Base-by-base conservation (phyloP, 2,888 invertebrate species). In the Trissolcus brochymenae region DNA sequence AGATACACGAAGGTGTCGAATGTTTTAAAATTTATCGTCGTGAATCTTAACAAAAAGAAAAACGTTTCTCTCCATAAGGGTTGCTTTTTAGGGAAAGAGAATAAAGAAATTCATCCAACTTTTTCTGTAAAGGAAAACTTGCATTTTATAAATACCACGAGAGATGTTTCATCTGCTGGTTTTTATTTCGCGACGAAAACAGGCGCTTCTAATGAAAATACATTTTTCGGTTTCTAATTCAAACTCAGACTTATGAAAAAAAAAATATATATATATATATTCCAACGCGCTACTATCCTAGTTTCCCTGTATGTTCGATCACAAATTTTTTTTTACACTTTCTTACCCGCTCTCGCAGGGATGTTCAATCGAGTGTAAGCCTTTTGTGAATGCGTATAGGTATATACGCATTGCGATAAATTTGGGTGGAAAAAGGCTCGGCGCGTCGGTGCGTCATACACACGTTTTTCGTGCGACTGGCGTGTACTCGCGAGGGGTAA, bases 361-460 rank as follows among this genome's bases (percentile, higher is more conserved):
- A 81, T 83, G 83, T 43, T 84, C 86, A 86, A 86, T 86, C 86
- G 86, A 86, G 82, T 82, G 85, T 82, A 75, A 84, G 81, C 78
- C 82, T 82, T 83, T 84, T 85, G 85, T 85, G 83, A 83, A 84
- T 84, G 64, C 76, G 75, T 76, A 46, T 46, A 46, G 46, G 46
- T 46, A 78, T 70, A 66, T 79, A 78, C 78, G 73, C 60, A 70
- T 72, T 64, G 79, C 80, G 80, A 81, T 81, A 81, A 81, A 82
- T 82, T 81, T 81, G 71, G 78, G 78, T 40, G 76, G 73, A 79
- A 81, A 81, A 80, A 79, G 71, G 79, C 71, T 53, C 72, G 59
- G 50, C 77, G 67, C 76, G 72, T 67, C 71, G 55, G 70, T 78
- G 74, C 78, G 78, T 75, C 75, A 75, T 75, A 68, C 55, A 71